Evolutionary conservation across 2,888 invertebrate genomes (phyloP), one percentile per base, ranked within the genome.

Genomic region (Pelosia muscerda): DNA sequence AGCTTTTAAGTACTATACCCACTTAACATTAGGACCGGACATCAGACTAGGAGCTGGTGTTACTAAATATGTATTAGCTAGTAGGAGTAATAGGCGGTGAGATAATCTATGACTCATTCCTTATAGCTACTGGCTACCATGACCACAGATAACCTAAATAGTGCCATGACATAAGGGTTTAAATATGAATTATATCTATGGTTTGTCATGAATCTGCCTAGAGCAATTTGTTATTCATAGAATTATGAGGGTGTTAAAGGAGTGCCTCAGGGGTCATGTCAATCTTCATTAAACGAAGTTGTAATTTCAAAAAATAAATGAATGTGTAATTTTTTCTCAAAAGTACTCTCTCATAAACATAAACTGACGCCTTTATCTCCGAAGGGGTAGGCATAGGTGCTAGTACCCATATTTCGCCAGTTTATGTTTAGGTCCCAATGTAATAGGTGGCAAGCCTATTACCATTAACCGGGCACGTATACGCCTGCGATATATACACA

Each of bases 151-250:
- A n/a, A n/a, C n/a, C n/a, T n/a, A n/a, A n/a, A n/a, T n/a, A n/a
- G n/a, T n/a, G n/a, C n/a, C n/a, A n/a, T n/a, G 66, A 74, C 72
- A 72, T 60, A 49, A 65, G 58, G 22, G 34, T 54, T n/a, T n/a
- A n/a, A n/a, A 42, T 66, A 63, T 71, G 72, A 63, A 76, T 22
- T 53, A 54, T 34, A 70, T 68, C 31, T 38, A 63, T 65, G 26
- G 58, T 68, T 58, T 11, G 23, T 13, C 55, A 69, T 73, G 59
- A 65, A 25, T 55, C 23, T n/a, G 49, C 13, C 22, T n/a, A 22
- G 56, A 60, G 59, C 49, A 28, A 23, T 55, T 22, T 53, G n/a
- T 69, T 53, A 56, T 57, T 74, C 54, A 66, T 66, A 69, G 69
- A 66, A 63, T 56, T 55, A 66, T 68, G 54, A 49, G 61, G 6